A percentile compares a stretch with the other conserved stretches of the same genome.
These are phyloP conservation scores for Malurus splendens DNA, from an alignment of 2,797 vertebrate genomes.

Conservation along the genomic window DNA sequence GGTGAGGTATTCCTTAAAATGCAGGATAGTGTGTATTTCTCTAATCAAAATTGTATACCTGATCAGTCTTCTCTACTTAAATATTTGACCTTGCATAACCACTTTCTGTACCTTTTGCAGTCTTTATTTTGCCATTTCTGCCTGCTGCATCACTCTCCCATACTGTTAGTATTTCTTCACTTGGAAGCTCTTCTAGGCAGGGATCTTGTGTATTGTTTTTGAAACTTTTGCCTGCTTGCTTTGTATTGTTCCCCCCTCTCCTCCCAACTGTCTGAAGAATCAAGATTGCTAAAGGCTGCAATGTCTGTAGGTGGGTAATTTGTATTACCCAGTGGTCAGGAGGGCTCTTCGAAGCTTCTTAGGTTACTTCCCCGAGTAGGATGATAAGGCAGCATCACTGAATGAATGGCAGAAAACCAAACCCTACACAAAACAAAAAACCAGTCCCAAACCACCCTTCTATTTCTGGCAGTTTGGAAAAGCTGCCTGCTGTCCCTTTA, in stretches of 20 bases:
- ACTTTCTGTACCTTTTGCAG: background rate
- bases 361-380: conserved; percentile 13
- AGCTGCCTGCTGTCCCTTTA: background rate
- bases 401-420: background rate
- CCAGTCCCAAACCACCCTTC: background rate
- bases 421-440: background rate
- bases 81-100: background rate
- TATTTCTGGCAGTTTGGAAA: background rate
- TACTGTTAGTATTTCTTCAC: background rate
- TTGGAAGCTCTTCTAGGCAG: background rate
- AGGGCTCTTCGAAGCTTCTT: conserved; percentile 5
- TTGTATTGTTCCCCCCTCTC: background rate
- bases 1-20: background rate
- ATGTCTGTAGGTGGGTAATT: conserved; percentile 8
- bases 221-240: background rate
- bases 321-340: background rate
- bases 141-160: background rate
- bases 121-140: background rate
- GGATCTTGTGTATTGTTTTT: background rate
- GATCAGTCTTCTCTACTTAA: background rate
- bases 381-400: background rate
- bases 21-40: background rate
- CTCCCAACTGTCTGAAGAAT: background rate
- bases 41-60: background rate
- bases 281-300: background rate